These are phyloP conservation scores for Holothuria glaberrima DNA, from an alignment of 35 echinoderm and acorn worm genomes.

Conservation along the genomic window DNA sequence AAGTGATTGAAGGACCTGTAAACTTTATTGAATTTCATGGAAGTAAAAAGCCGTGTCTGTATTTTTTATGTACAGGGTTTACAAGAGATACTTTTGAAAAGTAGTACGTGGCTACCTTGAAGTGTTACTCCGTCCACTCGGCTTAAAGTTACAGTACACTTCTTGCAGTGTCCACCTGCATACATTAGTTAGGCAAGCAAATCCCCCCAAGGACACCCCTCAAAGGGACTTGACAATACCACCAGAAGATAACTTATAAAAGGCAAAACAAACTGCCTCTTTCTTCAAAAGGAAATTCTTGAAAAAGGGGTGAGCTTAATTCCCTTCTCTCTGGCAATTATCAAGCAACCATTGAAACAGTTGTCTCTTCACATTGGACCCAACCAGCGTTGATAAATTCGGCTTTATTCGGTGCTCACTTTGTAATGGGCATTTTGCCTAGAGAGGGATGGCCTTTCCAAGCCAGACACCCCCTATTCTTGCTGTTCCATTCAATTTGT, in stretches of 20 bases:
- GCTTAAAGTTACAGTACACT: too few relatives aligned
- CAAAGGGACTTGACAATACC: neutral
- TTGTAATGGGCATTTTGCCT: neutral
- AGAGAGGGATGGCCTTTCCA: constrained; percentile 19
- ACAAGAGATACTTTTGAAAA: too few relatives aligned
- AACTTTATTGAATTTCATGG: too few relatives aligned
- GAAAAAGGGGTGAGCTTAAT: neutral
- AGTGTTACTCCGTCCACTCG: too few relatives aligned
- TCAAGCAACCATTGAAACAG: neutral
- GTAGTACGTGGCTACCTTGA: too few relatives aligned
- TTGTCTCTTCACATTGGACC: neutral
- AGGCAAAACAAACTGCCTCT: constrained; percentile 37
- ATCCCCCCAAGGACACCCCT: constrained; percentile 1
- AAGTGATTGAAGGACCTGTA: too few relatives aligned
- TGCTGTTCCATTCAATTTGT: constrained; percentile 38
- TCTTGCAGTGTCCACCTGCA: too few relatives aligned
- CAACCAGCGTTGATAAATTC: constrained; percentile 16
- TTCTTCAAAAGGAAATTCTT: neutral
- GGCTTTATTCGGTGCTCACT: neutral
- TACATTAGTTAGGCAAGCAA: neutral
- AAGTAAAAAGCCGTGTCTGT: too few relatives aligned
- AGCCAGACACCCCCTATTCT: neutral
- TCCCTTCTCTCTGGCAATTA: constrained; percentile 27
- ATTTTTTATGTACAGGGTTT: too few relatives aligned
- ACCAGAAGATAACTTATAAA: neutral